A percentile compares a stretch with the other conserved stretches of the same genome.
phyloP scores from a whole-genome alignment of 1,140 invertebrate species.

The Apis dorsata region DNA sequence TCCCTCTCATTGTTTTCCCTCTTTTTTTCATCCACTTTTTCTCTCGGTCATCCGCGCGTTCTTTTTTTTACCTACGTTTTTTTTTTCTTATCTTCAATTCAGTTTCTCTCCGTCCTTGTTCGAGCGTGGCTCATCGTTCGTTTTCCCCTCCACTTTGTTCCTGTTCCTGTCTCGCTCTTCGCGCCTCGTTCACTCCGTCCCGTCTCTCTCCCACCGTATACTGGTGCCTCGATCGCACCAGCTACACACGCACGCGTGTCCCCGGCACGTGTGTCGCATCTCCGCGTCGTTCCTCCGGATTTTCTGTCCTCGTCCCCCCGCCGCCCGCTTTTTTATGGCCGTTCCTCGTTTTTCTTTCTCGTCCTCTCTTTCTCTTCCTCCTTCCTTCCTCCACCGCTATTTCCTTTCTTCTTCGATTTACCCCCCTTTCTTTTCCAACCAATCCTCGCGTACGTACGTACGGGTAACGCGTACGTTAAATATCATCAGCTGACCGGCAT shows the following conservation, averaged over 20 bases:
- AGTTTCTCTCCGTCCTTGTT: not conserved
- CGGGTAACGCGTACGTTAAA: not conserved
- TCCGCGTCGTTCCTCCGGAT: not conserved
- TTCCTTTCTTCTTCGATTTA: slow-evolving; percentile 6
- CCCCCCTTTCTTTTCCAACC: not conserved
- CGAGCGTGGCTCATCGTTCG: not conserved
- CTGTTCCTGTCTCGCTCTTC: not conserved
- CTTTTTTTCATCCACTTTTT: not conserved
- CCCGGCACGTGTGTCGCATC: slow-evolving; percentile 53
- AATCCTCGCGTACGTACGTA: not conserved
- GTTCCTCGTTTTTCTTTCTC: slow-evolving; percentile 16
- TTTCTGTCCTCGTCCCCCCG: not conserved
- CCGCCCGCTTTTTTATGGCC: slow-evolving; percentile 13
- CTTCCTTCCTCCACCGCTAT: not conserved
- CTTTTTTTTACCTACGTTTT: not conserved
- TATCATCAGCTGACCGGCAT: slow-evolving; percentile 9
- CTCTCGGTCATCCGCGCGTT: not conserved
- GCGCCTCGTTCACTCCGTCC: no score
- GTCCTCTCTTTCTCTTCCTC: not conserved
- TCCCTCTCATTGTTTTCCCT: not conserved
- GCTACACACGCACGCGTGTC: slow-evolving; percentile 41
- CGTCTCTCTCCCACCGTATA: not conserved
- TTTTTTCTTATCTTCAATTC: slow-evolving; percentile 1
- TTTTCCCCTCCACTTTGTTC: not conserved
- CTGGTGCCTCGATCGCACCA: not conserved